phyloP scores from a whole-genome alignment of 2,797 vertebrate species.

The Phaenicophaeus curvirostris region DNA sequence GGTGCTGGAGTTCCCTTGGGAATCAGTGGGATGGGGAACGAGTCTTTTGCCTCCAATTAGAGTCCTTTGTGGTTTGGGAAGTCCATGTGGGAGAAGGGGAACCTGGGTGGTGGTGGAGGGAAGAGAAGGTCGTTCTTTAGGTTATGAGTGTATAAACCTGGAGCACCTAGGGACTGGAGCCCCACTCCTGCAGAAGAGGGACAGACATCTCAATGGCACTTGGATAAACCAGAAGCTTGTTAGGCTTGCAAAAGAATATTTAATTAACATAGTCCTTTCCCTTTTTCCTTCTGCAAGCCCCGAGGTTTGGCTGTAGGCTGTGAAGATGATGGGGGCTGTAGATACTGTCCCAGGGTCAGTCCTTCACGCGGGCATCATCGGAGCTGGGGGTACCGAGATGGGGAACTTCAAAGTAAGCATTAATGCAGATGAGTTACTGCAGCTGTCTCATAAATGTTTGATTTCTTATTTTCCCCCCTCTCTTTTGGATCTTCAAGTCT shows the following conservation, averaged over 20 bases:
- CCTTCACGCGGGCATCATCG: accelerated
- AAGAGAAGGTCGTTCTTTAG: background rate
- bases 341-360: background rate
- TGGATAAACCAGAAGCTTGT: background rate
- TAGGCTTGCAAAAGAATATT: background rate
- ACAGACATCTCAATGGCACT: background rate
- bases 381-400: background rate
- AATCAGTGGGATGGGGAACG: background rate
- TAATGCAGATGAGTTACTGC: background rate
- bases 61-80: background rate
- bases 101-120: background rate
- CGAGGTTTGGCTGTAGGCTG: background rate
- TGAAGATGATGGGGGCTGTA: background rate
- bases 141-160: background rate
- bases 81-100: background rate
- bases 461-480: background rate
- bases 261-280: background rate
- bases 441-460: constrained; percentile 28
- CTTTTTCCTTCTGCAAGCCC: background rate
- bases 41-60: background rate
- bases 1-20: background rate
- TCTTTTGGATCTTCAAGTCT: constrained; percentile 29
- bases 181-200: background rate
- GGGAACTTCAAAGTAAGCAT: background rate
- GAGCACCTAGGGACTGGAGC: background rate